Conservation (phyloP, 2,113 vertebrate species). For the Tachycineta bicolor region DNA sequence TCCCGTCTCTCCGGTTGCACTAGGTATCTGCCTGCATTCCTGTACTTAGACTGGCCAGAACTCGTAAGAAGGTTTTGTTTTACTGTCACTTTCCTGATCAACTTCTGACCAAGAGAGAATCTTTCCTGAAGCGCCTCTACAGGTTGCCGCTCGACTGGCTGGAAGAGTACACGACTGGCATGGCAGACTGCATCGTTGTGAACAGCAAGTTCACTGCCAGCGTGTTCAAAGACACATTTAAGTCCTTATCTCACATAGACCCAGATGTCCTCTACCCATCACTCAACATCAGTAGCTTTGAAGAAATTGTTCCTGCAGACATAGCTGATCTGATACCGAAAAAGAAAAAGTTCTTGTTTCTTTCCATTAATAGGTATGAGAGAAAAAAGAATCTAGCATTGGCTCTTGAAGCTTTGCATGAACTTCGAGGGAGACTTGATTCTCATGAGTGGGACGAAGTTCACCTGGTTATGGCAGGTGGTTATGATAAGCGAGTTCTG, state of each 20-base stretch:
- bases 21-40: conserved; percentile 97
- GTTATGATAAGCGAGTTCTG: conserved; percentile 88
- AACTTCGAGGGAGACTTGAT: conserved; percentile 76
- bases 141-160: conserved; percentile 89
- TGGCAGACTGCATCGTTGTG: conserved; percentile 94
- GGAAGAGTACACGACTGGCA: conserved; percentile 93
- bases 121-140: conserved; percentile 85
- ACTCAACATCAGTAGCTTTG: conserved; percentile 85
- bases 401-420: conserved; percentile 83
- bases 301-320: conserved; percentile 71
- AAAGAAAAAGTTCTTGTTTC: conserved; percentile 84
- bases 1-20: background rate
- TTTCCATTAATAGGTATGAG: conserved; percentile 97
- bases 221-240: conserved; percentile 90
- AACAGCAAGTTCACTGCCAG: conserved; percentile 93
- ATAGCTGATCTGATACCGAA: conserved; percentile 79
- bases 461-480: conserved; percentile 92
- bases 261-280: conserved; percentile 93
- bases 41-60: conserved; percentile 85
- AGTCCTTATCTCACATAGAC: conserved; percentile 78
- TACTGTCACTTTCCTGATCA: conserved; percentile 98
- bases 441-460: conserved; percentile 76
- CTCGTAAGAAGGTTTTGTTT: conserved; percentile 91
- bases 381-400: conserved; percentile 91
- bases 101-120: conserved; percentile 87